Conservation (phyloP, 1,140 invertebrate genomes). For the Aradophagus sp. region DNA sequence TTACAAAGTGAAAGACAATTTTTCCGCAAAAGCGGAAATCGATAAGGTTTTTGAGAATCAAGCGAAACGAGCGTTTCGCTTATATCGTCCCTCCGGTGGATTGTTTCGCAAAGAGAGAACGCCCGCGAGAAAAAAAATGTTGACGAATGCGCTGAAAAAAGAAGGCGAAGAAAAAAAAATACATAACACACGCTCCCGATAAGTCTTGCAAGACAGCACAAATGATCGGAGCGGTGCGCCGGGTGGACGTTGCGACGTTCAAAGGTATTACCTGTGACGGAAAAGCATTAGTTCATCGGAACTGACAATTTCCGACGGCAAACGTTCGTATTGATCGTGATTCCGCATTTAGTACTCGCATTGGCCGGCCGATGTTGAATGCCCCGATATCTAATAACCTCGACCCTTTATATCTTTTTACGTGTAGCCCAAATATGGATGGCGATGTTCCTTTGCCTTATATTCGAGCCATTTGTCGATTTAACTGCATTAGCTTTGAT, state of each 20-base stretch:
- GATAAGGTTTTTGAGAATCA: too few relatives aligned
- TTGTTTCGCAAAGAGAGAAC: too few relatives aligned
- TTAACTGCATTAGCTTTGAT: conserved; percentile 29
- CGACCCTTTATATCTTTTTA: conserved; percentile 31
- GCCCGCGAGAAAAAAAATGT: too few relatives aligned
- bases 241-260: conserved; percentile 24
- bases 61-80: too few relatives aligned
- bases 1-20: too few relatives aligned
- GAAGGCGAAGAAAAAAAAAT: too few relatives aligned
- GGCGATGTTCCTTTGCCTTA: conserved; percentile 16
- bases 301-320: conserved; percentile 65
- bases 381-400: conserved; percentile 45
- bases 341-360: conserved; percentile 59
- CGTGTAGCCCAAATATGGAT: conserved; percentile 29
- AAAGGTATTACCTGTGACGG: conserved; percentile 57
- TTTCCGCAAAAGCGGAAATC: too few relatives aligned
- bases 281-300: conserved; percentile 63
- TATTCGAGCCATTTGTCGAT: conserved; percentile 25
- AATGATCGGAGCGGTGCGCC: conserved; percentile 13
- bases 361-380: conserved; percentile 43
- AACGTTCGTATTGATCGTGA: conserved; percentile 62
- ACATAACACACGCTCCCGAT: conserved; percentile 24
- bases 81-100: too few relatives aligned
- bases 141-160: too few relatives aligned
- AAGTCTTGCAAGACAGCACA: conserved; percentile 29